Conservation (phyloP, 2,113 vertebrate species). For the Pristiophorus japonicus region DNA sequence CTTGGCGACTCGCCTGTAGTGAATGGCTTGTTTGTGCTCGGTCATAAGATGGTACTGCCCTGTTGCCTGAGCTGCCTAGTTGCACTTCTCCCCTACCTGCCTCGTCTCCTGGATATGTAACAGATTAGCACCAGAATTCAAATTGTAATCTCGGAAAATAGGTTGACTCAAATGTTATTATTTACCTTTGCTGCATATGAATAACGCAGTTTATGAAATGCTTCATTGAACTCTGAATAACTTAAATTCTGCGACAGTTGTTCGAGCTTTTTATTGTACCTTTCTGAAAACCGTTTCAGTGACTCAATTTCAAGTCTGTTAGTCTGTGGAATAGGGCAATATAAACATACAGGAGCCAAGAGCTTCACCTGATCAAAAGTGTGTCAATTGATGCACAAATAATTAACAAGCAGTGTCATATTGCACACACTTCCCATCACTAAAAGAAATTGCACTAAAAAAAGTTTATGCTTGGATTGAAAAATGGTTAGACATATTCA, state of each 20-base stretch:
- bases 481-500: neutral
- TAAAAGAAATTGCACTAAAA: neutral
- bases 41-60: neutral
- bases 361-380: neutral
- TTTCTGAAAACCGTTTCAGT: neutral
- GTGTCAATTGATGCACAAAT: neutral
- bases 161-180: neutral
- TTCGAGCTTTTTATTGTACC: neutral
- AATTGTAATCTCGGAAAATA: neutral
- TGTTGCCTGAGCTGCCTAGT: neutral
- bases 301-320: neutral
- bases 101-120: neutral
- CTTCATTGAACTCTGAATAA: neutral
- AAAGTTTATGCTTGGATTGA: neutral
- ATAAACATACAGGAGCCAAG: neutral
- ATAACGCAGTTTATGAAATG: neutral
- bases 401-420: neutral
- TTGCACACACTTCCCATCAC: neutral
- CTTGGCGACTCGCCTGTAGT: neutral
- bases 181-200: neutral
- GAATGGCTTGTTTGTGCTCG: neutral
- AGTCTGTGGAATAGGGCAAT: too few species aligned
- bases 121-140: neutral
- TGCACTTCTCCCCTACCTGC: neutral
- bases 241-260: neutral